phyloP scores from a whole-genome alignment of 2,797 vertebrate species.

The Leuciscus waleckii region DNA sequence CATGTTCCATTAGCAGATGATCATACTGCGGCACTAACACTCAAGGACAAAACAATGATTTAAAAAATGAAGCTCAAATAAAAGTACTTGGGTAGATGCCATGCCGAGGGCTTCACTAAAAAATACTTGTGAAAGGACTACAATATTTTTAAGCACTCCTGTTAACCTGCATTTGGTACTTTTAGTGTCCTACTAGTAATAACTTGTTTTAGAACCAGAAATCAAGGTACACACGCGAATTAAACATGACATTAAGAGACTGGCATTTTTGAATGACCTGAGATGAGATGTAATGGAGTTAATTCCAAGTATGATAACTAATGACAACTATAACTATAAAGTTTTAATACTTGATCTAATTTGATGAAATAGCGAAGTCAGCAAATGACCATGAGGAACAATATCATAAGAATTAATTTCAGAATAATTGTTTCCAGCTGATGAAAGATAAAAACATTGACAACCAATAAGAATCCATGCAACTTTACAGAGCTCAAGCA shows the following conservation, averaged over 20 bases:
- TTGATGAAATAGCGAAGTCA: background rate
- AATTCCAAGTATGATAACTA: background rate
- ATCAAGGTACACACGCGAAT: background rate
- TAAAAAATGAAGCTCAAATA: slow-evolving; percentile 15
- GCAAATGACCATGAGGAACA: background rate
- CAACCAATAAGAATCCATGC: background rate
- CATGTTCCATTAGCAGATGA: slow-evolving; percentile 27
- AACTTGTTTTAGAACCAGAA: background rate
- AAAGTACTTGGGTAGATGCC: slow-evolving; percentile 17
- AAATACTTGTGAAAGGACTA: background rate
- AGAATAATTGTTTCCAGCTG: background rate
- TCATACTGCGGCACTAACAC: background rate
- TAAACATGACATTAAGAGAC: background rate
- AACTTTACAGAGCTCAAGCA: background rate
- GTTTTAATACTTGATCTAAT: background rate
- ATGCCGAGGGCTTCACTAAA: background rate
- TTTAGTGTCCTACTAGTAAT: slow-evolving; percentile 3
- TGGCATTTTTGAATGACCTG: background rate
- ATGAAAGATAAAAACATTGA: background rate
- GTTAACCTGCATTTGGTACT: background rate
- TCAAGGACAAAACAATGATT: background rate
- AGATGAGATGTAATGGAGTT: background rate
- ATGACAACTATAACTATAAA: background rate
- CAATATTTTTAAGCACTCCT: background rate
- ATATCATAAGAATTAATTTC: background rate